Conservation (phyloP, 2,888 invertebrate genomes). For the Athalia circularis region DNA sequence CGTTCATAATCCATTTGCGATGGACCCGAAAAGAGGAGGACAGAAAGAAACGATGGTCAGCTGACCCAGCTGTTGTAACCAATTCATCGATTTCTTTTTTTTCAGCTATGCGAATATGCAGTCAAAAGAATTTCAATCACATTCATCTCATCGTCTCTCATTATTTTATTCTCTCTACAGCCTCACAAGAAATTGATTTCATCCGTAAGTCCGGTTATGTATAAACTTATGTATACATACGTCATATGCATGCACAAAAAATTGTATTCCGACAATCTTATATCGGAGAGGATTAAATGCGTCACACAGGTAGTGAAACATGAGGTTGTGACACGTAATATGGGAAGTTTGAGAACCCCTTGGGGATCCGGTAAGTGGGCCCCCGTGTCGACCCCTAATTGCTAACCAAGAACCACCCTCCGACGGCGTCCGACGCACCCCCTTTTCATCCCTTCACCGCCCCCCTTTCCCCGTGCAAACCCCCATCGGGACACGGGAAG, state of each 20-base stretch:
- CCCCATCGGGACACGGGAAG: conserved; percentile 61
- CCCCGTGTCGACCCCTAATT: conserved; percentile 66
- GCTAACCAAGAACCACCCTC: conserved; percentile 64
- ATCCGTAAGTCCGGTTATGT: too few species aligned
- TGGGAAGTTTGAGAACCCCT: conserved; percentile 60
- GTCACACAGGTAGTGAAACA: conserved; percentile 46
- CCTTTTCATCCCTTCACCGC: background rate
- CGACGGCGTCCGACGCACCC: conserved; percentile 52
- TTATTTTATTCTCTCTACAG: too few species aligned
- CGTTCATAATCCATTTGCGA: too few species aligned
- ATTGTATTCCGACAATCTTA: background rate
- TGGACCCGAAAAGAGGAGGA: too few species aligned
- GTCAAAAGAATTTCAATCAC: too few species aligned
- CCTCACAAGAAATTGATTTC: background rate
- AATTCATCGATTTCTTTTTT: too few species aligned
- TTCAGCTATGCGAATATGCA: too few species aligned
- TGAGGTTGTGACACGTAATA: conserved; percentile 23
- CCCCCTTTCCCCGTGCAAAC: conserved; percentile 28
- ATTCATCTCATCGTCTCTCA: too few species aligned
- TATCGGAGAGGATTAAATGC: background rate
- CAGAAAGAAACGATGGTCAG: too few species aligned
- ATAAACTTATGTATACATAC: too few species aligned
- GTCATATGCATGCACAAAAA: background rate
- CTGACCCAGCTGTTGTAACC: too few species aligned
- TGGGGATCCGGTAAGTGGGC: conserved; percentile 63